Evolutionary conservation across 1,140 invertebrate species (phyloP), one percentile per base, ranked within the genome.

Genomic region (Andrena cerasifolii): DNA sequence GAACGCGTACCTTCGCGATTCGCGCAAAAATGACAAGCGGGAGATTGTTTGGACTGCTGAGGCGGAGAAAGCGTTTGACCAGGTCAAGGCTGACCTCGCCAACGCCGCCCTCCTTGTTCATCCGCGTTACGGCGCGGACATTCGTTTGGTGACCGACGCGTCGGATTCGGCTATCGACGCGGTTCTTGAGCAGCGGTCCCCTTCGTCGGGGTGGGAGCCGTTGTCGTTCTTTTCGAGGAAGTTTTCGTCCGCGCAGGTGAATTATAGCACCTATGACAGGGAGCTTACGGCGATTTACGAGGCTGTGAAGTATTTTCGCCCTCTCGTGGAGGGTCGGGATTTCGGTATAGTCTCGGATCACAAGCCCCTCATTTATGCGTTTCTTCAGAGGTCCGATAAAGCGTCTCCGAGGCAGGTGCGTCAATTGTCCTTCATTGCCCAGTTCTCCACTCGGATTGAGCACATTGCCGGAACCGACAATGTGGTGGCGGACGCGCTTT

Each of bases 211-310:
- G n/a, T 5, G 36, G 36, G 36, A 40, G 16, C 45, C 45, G 3
- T 14, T 47, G 16, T 2, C 7, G 2, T 47, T 47, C 14, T 47
- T 14, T 14, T 47, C 45, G 2, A 4, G 14, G 14, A 47, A 47
- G 14, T 47, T 47, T 14, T 12, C 4, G n/a, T n/a, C 40, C 8
- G 14, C 2, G 12, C 45, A 12, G 14, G 2, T 2, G 14, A 47
- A 12, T 3, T 47, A 47, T 47, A 47, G 45, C 12, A 12, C 45
- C 14, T 47, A 47, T 47, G 45, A 47, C 14, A 8, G 63, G 8
- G 63, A 66, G 43, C 26, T 66, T 14, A 5, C 18, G n/a, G 63
- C 63, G n/a, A 33, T 66, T 6, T 66, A 49, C 16, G 18, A 12
- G 2, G 10, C 4, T 26, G 7, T 51, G 31, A 66, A 66, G 28